phyloP scores from a whole-genome alignment of 2,888 invertebrate species.

The Dione juno region DNA sequence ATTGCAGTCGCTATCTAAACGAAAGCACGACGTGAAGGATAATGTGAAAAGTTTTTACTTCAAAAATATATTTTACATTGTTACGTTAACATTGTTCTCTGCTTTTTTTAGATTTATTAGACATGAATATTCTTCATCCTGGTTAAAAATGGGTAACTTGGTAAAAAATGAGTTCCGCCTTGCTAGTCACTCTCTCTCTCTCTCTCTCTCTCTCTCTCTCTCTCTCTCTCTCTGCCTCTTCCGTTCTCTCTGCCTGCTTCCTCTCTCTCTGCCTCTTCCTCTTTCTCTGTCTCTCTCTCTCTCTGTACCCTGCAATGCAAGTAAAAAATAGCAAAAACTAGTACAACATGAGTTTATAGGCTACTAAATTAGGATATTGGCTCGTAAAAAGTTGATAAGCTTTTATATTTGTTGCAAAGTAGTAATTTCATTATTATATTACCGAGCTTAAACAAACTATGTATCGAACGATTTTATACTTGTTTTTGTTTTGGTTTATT shows the following conservation, averaged over 20 bases:
- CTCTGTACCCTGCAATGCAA: no score
- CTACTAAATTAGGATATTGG: constrained; percentile 36
- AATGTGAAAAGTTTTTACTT: constrained; percentile 46
- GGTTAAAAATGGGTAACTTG: no score
- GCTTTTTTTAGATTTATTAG: no score
- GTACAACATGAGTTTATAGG: constrained; percentile 19
- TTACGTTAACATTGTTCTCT: constrained; percentile 37
- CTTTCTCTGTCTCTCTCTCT: no score
- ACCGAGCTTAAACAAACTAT: constrained; percentile 11
- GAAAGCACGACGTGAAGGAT: constrained; percentile 33
- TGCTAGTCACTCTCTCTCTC: no score
- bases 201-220: no score
- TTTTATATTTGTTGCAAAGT: constrained; percentile 19
- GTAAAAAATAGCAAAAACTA: no score
- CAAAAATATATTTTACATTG: constrained; percentile 44
- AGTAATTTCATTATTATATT: constrained; percentile 13
- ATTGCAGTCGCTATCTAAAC: constrained; percentile 30
- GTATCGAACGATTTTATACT: constrained; percentile 15
- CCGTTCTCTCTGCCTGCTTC: no score
- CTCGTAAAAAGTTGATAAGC: constrained; percentile 15
- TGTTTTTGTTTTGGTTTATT: constrained; percentile 19
- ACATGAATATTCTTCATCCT: no score
- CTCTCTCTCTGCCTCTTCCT: no score
- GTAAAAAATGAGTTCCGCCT: no score
- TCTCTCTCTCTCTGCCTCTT: no score